These are phyloP conservation scores for Trichogramma pretiosum DNA, from an alignment of 1,140 invertebrate species.

Conservation along the genomic window DNA sequence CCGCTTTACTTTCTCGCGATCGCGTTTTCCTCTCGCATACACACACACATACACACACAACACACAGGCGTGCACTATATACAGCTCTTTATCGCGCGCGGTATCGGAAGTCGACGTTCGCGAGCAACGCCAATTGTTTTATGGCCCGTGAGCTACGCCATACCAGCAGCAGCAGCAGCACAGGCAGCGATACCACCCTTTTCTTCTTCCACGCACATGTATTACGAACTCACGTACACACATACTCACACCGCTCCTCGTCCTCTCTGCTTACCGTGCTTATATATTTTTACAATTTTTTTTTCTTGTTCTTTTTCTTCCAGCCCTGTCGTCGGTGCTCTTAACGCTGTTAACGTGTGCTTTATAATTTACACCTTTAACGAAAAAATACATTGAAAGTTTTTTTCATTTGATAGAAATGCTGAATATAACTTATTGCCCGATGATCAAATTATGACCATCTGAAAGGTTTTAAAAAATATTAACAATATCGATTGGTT, in stretches of 20 bases:
- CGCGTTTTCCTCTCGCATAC: not conserved
- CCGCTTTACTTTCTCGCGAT: not conserved
- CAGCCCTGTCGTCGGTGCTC: too few species aligned
- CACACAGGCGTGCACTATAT: not conserved
- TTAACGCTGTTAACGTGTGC: too few species aligned
- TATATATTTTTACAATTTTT: not conserved
- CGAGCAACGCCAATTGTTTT: conserved; percentile 31
- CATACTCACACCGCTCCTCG: not conserved
- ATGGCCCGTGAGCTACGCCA: conserved; percentile 12
- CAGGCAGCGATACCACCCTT: conserved; percentile 2
- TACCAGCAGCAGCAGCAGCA: conserved; percentile 6
- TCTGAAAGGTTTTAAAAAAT: too few species aligned
- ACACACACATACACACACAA: too few species aligned
- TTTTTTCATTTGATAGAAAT: not conserved
- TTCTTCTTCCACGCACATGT: not conserved
- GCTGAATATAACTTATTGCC: not conserved
- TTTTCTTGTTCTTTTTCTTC: not conserved
- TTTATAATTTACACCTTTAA: too few species aligned
- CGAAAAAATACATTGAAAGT: too few species aligned
- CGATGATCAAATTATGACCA: not conserved
- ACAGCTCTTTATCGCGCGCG: conserved; percentile 23
- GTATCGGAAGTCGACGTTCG: conserved; percentile 25
- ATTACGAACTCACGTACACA: conserved; percentile 5
- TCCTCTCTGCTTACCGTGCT: not conserved
- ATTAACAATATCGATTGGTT: too few species aligned